Conservation (phyloP, 1,140 invertebrate genomes). For the Pantala flavescens region DNA sequence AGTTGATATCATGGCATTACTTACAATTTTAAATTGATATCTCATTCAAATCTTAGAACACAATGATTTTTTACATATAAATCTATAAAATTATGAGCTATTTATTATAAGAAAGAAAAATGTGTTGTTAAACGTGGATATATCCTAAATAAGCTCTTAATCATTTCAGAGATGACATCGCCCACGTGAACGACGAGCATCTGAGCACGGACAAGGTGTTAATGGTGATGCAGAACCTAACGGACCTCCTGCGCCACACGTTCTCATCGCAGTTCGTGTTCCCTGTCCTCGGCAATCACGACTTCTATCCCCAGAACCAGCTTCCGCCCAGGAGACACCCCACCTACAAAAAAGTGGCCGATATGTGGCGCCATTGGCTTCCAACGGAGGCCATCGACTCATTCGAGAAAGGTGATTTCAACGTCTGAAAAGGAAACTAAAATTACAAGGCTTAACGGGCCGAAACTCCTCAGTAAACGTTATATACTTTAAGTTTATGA, state of each 20-base stretch:
- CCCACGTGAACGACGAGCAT: background rate
- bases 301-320: constrained; percentile 34
- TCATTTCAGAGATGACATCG: background rate
- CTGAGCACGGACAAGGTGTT: constrained; percentile 44
- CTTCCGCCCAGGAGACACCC: background rate
- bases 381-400: constrained; percentile 65
- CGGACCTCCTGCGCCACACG: constrained; percentile 58
- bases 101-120: no score
- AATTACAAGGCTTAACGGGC: no score
- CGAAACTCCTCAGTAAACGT: no score
- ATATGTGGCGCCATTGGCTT: constrained; percentile 69
- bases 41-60: no score
- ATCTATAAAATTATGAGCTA: no score
- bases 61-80: no score
- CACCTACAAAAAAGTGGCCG: constrained; percentile 47
- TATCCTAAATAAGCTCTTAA: no score
- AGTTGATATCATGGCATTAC: no score
- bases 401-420: constrained; percentile 54
- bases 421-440: no score
- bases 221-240: constrained; percentile 62
- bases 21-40: no score
- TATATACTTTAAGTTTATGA: no score
- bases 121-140: no score
- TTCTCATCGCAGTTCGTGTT: constrained; percentile 74
- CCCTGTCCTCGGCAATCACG: constrained; percentile 52